Percentiles rank a stretch among this genome's conserved stretches.
These are phyloP conservation scores for Sebastes taczanowskii DNA, from an alignment of 2,797 vertebrate species.

Conservation along the genomic window DNA sequence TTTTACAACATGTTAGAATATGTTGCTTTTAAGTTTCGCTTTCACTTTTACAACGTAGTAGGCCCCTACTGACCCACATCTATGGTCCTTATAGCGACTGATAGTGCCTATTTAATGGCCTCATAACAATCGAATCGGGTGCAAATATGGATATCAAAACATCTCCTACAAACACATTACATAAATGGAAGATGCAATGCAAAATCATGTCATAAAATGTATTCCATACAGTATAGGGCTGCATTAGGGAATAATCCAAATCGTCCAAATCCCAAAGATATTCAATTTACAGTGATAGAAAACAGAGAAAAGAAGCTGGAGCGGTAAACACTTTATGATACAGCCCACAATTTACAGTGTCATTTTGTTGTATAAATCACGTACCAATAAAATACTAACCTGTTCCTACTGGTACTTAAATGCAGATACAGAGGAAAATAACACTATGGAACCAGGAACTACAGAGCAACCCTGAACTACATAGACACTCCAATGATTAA, in stretches of 20 bases:
- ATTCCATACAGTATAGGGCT: neutral
- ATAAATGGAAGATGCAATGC: neutral
- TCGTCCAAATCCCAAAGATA: neutral
- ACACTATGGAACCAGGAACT: neutral
- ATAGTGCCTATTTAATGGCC: no score
- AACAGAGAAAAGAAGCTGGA: neutral
- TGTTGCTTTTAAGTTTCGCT: no score
- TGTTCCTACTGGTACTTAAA: neutral
- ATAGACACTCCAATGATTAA: neutral
- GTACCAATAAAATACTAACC: neutral
- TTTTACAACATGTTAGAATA: no score
- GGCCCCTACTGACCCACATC: no score
- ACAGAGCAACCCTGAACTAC: no score
- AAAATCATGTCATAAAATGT: neutral
- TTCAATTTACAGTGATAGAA: neutral
- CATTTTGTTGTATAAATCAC: neutral
- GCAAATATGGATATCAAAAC: neutral
- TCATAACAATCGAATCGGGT: no score
- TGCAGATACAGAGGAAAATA: neutral
- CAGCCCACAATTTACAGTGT: neutral
- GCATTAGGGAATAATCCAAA: neutral
- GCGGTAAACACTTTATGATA: neutral
- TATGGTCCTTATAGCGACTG: no score
- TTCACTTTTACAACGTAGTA: no score
- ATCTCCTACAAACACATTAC: neutral